Conservation (phyloP, 2,888 invertebrate species). For the Norana najaformis region DNA sequence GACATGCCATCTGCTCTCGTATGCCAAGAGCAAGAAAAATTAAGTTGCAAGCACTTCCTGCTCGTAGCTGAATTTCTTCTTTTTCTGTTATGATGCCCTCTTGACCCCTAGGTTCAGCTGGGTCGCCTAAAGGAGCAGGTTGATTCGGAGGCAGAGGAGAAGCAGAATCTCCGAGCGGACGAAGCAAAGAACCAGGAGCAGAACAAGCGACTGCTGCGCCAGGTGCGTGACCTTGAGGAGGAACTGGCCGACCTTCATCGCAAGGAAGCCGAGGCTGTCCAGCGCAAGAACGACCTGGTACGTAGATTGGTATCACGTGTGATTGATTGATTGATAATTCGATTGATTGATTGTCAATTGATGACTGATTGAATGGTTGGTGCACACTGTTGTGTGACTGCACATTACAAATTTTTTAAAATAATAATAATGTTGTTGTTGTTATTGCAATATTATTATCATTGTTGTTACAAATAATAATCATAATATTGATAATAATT, state of each 20-base stretch:
- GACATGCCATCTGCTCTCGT: too few relatives aligned
- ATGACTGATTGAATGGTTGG: neutral
- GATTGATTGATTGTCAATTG: neutral
- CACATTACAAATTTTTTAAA: neutral
- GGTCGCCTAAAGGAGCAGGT: conserved; percentile 74
- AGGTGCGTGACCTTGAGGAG: conserved; percentile 73
- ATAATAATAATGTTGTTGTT: too few relatives aligned
- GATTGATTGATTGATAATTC: neutral
- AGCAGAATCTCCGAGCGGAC: conserved; percentile 54
- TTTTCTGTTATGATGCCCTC: neutral
- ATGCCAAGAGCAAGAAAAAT: too few relatives aligned
- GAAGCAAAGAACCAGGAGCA: conserved; percentile 80
- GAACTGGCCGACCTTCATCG: conserved; percentile 74
- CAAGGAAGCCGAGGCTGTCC: conserved; percentile 75
- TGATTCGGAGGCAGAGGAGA: conserved; percentile 75
- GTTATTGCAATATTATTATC: too few relatives aligned
- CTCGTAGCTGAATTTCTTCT: too few relatives aligned
- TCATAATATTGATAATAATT: too few relatives aligned
- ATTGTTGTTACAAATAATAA: too few relatives aligned
- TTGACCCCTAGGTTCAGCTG: conserved; percentile 66
- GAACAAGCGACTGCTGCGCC: conserved; percentile 75
- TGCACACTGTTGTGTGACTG: neutral
- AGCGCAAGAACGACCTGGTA: conserved; percentile 76
- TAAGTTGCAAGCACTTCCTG: too few relatives aligned
- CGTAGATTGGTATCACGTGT: conserved; percentile 30